Conservation (phyloP, 2,113 vertebrate species). For the Chauna torquata region DNA sequence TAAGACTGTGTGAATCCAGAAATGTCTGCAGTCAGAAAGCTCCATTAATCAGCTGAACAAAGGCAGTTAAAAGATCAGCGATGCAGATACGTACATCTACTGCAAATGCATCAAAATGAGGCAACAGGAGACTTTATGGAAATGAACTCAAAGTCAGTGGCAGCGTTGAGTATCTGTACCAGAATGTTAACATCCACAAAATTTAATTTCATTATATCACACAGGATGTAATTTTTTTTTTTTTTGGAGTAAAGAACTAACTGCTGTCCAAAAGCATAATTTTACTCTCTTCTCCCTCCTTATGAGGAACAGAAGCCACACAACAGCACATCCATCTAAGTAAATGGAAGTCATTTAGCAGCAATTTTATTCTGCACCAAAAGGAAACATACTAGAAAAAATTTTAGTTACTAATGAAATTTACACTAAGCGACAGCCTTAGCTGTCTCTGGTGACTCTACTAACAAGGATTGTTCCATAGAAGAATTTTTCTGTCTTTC, state of each 20-base stretch:
- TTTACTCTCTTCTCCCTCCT: background rate
- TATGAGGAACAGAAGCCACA: background rate
- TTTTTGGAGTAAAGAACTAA: background rate
- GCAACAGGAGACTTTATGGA: constrained; percentile 65
- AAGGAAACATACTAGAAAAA: background rate
- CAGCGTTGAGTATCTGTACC: background rate
- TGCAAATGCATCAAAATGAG: constrained; percentile 69
- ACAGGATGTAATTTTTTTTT: background rate
- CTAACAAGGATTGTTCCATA: background rate
- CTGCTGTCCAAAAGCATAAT: background rate
- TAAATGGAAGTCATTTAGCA: background rate
- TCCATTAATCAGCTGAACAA: constrained; percentile 82
- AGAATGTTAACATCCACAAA: background rate
- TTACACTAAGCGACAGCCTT: background rate
- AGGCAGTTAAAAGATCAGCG: constrained; percentile 81
- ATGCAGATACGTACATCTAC: constrained; percentile 61
- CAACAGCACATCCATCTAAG: background rate
- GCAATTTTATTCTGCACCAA: background rate
- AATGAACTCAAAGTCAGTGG: constrained; percentile 48
- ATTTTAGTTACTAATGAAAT: constrained; percentile 30
- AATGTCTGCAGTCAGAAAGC: constrained; percentile 74
- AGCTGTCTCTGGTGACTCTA: constrained; percentile 5
- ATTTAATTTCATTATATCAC: background rate
- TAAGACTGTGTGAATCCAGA: constrained; percentile 62
- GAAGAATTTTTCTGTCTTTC: background rate